Conservation (phyloP, 2,888 invertebrate genomes). For the Ophion slaviceki region DNA sequence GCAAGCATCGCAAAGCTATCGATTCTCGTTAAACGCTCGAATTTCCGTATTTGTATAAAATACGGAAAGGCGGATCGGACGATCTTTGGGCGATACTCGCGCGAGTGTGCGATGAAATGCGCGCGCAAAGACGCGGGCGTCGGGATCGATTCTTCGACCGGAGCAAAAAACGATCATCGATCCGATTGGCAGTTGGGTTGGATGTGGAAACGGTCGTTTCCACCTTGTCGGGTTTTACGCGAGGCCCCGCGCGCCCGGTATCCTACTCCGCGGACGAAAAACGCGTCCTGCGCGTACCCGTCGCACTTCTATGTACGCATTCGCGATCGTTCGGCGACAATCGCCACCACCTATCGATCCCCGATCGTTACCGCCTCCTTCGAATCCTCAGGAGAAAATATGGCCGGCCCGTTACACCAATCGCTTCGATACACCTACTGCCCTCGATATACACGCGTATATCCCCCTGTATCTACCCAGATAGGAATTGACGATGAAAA, state of each 20-base stretch:
- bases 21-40: too few species aligned
- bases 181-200: constrained; percentile 66
- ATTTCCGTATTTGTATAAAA: background rate
- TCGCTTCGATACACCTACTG: background rate
- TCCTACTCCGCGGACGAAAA: constrained; percentile 35
- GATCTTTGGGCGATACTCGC: too few species aligned
- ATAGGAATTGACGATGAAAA: too few species aligned
- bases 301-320: background rate
- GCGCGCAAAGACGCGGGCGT: background rate
- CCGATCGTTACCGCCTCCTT: constrained; percentile 67
- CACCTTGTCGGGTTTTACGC: constrained; percentile 61
- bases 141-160: constrained; percentile 55
- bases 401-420: constrained; percentile 70
- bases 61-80: too few species aligned
- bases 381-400: constrained; percentile 74
- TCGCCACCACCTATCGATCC: constrained; percentile 55
- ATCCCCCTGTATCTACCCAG: too few species aligned
- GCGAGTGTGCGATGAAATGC: background rate
- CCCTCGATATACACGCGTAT: background rate
- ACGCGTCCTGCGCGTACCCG: constrained; percentile 34
- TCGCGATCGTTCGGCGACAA: constrained; percentile 28
- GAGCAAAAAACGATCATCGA: constrained; percentile 53
- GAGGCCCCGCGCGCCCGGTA: constrained; percentile 29
- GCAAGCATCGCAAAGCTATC: too few species aligned
- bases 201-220: constrained; percentile 74